Conservation (phyloP, 2,113 vertebrate genomes). For the Phaethon lepturus region DNA sequence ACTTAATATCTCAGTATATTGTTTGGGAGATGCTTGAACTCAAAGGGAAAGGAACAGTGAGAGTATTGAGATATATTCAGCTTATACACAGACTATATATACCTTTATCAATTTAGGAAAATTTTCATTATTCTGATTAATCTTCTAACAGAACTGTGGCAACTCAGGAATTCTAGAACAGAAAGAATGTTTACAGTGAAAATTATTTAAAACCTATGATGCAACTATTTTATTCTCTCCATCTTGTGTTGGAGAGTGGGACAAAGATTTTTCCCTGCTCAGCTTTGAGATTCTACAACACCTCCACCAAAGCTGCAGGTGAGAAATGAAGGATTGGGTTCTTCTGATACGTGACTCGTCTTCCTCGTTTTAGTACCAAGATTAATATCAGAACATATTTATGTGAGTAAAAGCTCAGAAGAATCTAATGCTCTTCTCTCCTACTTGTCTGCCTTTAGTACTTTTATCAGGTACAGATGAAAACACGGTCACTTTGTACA, state of each 20-base stretch:
- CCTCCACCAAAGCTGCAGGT: not conserved
- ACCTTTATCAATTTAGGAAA: not conserved
- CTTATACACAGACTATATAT: not conserved
- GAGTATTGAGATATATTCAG: not conserved
- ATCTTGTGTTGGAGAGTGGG: not conserved
- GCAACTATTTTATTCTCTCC: not conserved
- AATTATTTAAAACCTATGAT: not conserved
- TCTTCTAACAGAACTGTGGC: not conserved
- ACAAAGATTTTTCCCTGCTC: not conserved
- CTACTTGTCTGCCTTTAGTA: not conserved
- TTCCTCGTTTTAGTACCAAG: not conserved
- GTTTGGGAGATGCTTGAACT: not conserved
- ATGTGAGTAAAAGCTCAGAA: not conserved
- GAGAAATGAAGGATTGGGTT: not conserved
- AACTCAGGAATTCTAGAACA: not conserved
- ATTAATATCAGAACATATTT: not conserved
- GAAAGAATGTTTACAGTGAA: not conserved
- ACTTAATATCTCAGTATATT: not conserved
- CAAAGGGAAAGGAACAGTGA: not conserved
- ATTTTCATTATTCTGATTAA: conserved; percentile 11
- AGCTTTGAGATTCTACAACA: not conserved
- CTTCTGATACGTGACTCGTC: not conserved
- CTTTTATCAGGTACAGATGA: not conserved
- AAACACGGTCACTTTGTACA: rapidly evolving
- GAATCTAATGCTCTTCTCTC: not conserved